Conservation (phyloP, 2,888 invertebrate species). For the Crepidodera aurea region DNA sequence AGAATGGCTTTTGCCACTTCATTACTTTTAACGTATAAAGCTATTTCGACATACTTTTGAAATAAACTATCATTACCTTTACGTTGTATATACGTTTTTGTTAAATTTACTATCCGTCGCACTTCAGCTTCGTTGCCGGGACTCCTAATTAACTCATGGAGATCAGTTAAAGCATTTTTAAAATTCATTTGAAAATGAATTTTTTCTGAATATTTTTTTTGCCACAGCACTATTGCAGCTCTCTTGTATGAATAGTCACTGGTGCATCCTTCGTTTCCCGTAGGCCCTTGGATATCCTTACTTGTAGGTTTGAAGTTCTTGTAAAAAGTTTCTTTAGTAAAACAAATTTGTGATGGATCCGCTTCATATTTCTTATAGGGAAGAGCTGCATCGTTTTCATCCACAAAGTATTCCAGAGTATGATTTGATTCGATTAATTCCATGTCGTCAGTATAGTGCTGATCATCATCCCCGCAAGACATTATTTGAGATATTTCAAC, state of each 20-base stretch:
- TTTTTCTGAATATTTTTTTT: neutral
- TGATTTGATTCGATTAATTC: neutral
- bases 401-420: neutral
- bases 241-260: constrained; percentile 1
- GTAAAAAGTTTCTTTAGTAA: constrained; percentile 6
- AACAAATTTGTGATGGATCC: neutral
- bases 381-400: constrained; percentile 1
- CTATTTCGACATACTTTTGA: neutral
- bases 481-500: neutral
- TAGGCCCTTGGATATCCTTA: neutral
- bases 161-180: neutral
- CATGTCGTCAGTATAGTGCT: neutral
- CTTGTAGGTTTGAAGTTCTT: neutral
- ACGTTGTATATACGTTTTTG: neutral
- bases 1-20: neutral
- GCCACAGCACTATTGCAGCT: constrained; percentile 6
- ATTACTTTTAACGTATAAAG: constrained; percentile 6
- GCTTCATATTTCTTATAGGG: neutral
- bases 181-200: constrained; percentile 2
- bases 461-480: neutral
- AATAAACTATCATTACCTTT: neutral
- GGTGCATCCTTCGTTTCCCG: constrained; percentile 2
- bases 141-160: neutral
- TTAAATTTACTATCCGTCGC: neutral
- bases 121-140: neutral